Evolutionary conservation across 2,113 vertebrate genomes (phyloP).

Genomic region (Macquaria australasica): DNA sequence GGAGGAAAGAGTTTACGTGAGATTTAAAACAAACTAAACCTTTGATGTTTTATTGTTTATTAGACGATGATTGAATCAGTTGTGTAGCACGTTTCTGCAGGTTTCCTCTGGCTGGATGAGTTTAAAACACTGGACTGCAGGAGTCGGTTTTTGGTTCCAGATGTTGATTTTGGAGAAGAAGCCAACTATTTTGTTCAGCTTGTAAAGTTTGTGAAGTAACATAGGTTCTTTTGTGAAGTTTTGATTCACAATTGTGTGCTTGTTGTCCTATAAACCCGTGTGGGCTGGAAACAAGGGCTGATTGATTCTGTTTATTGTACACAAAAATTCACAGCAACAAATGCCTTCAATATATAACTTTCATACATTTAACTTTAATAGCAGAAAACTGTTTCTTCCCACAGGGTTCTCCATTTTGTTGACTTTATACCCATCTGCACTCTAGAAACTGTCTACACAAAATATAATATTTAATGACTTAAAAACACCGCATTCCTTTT

Average conservation of each 20-base stretch:
- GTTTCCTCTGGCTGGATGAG: neutral
- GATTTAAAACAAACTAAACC: neutral
- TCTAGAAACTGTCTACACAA: too few relatives aligned
- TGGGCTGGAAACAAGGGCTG: neutral
- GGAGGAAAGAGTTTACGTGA: neutral
- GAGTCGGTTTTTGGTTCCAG: neutral
- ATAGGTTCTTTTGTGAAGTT: neutral
- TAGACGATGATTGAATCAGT: neutral
- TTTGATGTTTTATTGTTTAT: neutral
- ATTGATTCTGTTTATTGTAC: neutral
- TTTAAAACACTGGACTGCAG: neutral
- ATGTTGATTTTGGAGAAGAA: slow-evolving; percentile 28
- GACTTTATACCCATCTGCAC: too few relatives aligned
- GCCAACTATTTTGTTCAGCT: slow-evolving; percentile 15
- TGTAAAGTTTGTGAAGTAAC: neutral
- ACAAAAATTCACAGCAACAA: slow-evolving; percentile 13
- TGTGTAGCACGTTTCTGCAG: neutral
- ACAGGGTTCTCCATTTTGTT: neutral
- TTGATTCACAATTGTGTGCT: neutral
- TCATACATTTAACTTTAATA: neutral
- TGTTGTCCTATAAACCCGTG: slow-evolving; percentile 4
- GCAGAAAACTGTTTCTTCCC: too few relatives aligned
- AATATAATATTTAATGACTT: neutral
- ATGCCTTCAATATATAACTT: neutral
- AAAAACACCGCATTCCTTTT: neutral